Percentiles rank a stretch among this genome's conserved stretches.
Conservation (phyloP, 2,888 invertebrate genomes). For the Cantharis nigra region DNA sequence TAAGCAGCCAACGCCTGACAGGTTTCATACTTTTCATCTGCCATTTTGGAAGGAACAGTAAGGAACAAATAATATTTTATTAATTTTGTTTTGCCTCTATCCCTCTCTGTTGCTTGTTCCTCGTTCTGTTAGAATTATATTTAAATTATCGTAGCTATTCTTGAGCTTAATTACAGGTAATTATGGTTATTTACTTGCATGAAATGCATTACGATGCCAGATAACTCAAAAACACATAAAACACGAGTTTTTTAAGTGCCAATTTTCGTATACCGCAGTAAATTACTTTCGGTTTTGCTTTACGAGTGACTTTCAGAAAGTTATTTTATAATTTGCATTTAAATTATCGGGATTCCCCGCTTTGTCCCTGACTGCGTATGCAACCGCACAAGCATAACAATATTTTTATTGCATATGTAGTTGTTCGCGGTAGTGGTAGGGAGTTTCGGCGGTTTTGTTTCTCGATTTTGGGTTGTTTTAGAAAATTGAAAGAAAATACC, state of each 20-base stretch:
- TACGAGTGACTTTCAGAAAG: neutral
- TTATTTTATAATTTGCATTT: neutral
- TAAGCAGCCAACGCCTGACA: conserved; percentile 20
- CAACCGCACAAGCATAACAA: neutral
- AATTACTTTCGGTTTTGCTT: neutral
- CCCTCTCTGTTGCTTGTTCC: neutral
- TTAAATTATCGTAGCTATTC: neutral
- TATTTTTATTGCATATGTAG: neutral
- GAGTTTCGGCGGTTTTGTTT: neutral
- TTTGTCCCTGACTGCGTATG: neutral
- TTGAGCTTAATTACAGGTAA: neutral
- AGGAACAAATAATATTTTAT: neutral
- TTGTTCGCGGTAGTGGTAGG: neutral
- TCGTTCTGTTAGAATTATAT: neutral
- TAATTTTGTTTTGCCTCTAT: neutral
- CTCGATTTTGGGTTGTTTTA: neutral
- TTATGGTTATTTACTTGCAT: neutral
- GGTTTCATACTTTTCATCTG: conserved; percentile 33
- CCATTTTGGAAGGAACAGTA: neutral
- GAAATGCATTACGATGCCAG: neutral
- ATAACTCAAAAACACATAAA: neutral
- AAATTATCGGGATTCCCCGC: neutral
- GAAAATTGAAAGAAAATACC: neutral
- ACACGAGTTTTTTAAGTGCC: neutral
- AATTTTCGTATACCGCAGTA: neutral